Base-by-base conservation (phyloP, 2,888 invertebrate species). In the Drosophila kokeensis region DNA sequence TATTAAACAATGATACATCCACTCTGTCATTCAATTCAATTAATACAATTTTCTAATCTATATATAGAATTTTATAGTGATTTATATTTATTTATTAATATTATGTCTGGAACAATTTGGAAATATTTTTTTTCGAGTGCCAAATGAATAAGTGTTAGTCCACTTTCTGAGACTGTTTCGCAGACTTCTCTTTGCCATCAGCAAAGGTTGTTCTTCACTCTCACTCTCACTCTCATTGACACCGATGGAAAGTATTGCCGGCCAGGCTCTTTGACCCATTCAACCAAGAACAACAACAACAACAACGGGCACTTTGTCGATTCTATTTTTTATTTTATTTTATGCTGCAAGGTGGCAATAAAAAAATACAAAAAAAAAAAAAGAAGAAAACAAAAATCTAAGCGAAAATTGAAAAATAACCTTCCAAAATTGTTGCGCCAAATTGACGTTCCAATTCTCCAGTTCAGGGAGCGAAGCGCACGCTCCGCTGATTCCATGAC, bases 391-490 rank as follows among this genome's bases (percentile, higher is more conserved):
- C n/a, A n/a, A 60, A 62, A 38, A 34, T 18, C 4, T 8, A 36
- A 34, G 40, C 62, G 57, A 61, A 74, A 77, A 71, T 68, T 80
- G 74, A 67, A 82, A 79, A 79, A 79, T 57, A 77, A 82, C 72
- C 78, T 82, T 77, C 82, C 70, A 13, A 83, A 86, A 80, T 73
- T 80, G 73, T 86, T 86, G 86, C 86, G 80, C 70, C 83, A 84
- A 82, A 72, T 77, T 80, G 80, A 83, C 59, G 87, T 84, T 84
- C 74, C 84, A 84, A 83, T 81, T 87, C 87, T 87, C 70, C 81
- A 71, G 64, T 73, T 76, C 79, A 76, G 81, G 81, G 81, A 79
- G 76, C 79, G 78, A 79, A 79, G 72, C 76, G 72, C 81, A 81
- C 73, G 81, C 76, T 81, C 58, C 45, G 72, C 55, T 80, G 79